Conservation (phyloP, 2,797 vertebrate genomes). For the Mormyrops boulengeri region DNA sequence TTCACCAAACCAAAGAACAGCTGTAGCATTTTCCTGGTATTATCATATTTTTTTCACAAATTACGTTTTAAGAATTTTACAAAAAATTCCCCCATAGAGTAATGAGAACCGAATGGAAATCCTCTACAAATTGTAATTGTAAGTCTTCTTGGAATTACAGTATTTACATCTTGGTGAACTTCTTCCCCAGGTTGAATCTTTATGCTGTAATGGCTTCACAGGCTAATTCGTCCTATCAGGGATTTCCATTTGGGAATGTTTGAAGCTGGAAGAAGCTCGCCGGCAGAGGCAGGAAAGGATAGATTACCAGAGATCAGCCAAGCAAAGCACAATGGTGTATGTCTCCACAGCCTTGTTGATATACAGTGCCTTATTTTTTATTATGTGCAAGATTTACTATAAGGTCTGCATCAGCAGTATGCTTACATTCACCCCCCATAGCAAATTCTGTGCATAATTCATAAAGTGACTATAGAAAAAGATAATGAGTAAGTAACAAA, state of each 20-base stretch:
- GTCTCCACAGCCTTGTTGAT: neutral
- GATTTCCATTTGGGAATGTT: neutral
- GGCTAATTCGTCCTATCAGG: neutral
- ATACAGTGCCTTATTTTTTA: neutral
- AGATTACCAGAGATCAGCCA: neutral
- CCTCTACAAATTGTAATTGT: neutral
- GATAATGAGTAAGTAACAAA: neutral
- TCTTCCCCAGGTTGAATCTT: neutral
- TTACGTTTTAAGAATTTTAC: neutral
- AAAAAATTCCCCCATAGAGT: neutral
- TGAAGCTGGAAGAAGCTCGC: neutral
- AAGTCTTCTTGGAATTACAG: neutral
- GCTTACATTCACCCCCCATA: neutral
- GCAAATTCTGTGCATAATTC: neutral
- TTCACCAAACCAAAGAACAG: neutral
- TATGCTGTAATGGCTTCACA: neutral
- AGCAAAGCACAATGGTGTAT: neutral
- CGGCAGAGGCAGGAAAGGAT: neutral
- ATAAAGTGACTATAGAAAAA: neutral
- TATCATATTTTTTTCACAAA: neutral
- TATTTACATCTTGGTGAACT: neutral
- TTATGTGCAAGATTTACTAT: neutral
- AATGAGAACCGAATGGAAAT: neutral
- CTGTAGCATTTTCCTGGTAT: neutral
- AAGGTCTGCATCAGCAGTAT: neutral